Percentiles rank a stretch among this genome's conserved stretches.
These are phyloP conservation scores for Rotaria macrura DNA, from an alignment of 2,888 invertebrate genomes.

Conservation along the genomic window DNA sequence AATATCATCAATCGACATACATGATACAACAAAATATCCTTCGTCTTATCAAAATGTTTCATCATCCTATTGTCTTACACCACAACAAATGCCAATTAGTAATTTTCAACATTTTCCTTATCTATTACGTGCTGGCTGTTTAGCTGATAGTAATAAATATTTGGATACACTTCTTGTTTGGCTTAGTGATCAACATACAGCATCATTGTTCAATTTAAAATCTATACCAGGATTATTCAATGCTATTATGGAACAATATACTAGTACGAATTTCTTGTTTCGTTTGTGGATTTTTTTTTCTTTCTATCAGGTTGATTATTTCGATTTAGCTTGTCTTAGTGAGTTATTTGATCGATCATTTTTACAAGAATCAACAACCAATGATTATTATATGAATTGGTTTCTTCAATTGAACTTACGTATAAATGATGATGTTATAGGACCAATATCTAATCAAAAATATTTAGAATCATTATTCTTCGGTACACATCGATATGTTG, in stretches of 20 bases:
- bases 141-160: background rate
- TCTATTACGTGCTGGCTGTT: background rate
- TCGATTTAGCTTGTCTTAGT: background rate
- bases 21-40: background rate
- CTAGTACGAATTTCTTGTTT: too few relatives aligned
- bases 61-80: too few relatives aligned
- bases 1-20: background rate
- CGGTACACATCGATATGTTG: background rate
- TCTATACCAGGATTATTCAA: background rate
- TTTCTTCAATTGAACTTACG: background rate
- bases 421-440: background rate
- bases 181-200: background rate
- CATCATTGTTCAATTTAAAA: background rate
- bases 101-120: background rate
- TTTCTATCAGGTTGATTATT: background rate
- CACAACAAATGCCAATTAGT: background rate
- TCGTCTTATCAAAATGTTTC: too few relatives aligned
- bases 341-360: background rate
- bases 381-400: background rate
- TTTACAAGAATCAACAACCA: background rate
- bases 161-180: background rate
- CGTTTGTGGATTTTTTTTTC: background rate
- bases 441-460: background rate
- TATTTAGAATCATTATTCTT: background rate
- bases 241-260: background rate